Evolutionary conservation across 2,113 vertebrate genomes (phyloP).

Genomic region (Mixornis gularis): DNA sequence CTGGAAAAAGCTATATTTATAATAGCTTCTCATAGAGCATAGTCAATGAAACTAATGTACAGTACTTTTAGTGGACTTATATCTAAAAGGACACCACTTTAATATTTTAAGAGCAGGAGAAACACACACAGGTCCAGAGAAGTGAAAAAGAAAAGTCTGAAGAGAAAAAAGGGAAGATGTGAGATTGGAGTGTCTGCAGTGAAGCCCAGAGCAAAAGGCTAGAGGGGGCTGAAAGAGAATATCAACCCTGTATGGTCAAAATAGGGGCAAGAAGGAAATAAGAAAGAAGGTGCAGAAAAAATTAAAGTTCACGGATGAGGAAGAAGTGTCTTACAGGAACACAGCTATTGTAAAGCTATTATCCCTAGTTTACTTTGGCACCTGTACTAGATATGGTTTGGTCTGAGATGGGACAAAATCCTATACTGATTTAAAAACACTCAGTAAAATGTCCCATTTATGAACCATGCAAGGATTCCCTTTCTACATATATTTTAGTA

Average conservation of each 20-base stretch:
- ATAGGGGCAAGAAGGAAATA: neutral
- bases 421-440: neutral
- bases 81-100: constrained; percentile 3
- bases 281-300: neutral
- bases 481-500: neutral
- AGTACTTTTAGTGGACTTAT: neutral
- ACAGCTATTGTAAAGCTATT: neutral
- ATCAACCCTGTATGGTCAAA: neutral
- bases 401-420: neutral
- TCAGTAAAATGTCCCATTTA: neutral
- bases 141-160: neutral
- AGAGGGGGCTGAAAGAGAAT: neutral
- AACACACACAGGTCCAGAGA: neutral
- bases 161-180: neutral
- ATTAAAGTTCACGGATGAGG: neutral
- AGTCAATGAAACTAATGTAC: constrained; percentile 21
- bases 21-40: neutral
- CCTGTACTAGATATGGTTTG: neutral
- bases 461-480: neutral
- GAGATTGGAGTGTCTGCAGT: neutral
- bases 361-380: neutral
- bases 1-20: constrained; percentile 41
- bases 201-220: neutral
- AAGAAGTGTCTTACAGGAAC: neutral
- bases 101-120: constrained; percentile 44